Conservation (phyloP, 1,140 invertebrate genomes). For the Dolichoris vasculosae region DNA sequence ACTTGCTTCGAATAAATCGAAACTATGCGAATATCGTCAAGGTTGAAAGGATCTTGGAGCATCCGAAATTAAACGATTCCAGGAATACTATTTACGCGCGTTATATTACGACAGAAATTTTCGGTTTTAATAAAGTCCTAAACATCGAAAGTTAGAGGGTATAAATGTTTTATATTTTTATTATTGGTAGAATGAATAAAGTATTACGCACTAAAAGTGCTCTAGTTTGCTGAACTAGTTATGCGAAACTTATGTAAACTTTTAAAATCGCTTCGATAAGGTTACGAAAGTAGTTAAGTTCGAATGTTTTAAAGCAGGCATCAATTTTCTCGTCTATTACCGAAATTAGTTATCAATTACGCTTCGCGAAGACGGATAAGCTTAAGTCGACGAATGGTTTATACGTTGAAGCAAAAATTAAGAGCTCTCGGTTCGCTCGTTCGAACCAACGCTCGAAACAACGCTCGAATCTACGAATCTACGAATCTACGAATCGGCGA, state of each 20-base stretch:
- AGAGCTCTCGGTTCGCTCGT: too few relatives aligned
- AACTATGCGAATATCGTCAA: not conserved
- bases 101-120: too few relatives aligned
- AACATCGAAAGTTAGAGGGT: not conserved
- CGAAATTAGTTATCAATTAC: not conserved
- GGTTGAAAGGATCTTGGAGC: not conserved
- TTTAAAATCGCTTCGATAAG: not conserved
- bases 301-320: not conserved
- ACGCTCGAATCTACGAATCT: too few relatives aligned
- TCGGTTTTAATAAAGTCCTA: too few relatives aligned
- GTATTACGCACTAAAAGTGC: not conserved
- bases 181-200: not conserved
- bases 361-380: not conserved
- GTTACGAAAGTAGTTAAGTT: not conserved
- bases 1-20: not conserved
- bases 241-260: not conserved
- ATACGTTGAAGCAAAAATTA: too few relatives aligned
- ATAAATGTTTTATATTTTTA: not conserved
- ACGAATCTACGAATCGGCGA: too few relatives aligned
- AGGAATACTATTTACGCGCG: not conserved
- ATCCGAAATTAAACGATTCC: not conserved
- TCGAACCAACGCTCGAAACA: too few relatives aligned
- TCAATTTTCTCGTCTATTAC: not conserved
- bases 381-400: not conserved
- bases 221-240: not conserved